These are phyloP conservation scores for Scartelaos histophorus DNA, from an alignment of 2,113 vertebrate species.

Conservation along the genomic window DNA sequence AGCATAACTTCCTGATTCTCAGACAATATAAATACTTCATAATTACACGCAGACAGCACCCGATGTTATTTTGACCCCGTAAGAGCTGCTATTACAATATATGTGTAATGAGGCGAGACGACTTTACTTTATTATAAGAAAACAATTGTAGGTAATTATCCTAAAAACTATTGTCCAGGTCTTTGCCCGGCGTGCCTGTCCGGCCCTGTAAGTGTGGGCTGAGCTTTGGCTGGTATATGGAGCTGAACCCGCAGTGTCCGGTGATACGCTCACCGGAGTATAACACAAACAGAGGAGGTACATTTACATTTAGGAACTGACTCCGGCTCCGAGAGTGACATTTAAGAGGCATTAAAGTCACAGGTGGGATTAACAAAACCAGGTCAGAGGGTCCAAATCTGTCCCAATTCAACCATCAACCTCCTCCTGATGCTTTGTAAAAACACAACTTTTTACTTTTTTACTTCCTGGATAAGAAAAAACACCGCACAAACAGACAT, in stretches of 20 bases:
- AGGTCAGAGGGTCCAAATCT: conserved; percentile 2
- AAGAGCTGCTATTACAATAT: too few relatives aligned
- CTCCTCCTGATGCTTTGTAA: too few relatives aligned
- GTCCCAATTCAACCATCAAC: too few relatives aligned
- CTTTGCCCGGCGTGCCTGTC: background rate
- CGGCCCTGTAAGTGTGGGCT: background rate
- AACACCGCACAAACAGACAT: too few relatives aligned
- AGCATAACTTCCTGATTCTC: too few relatives aligned
- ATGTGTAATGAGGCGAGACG: too few relatives aligned
- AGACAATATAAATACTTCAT: too few relatives aligned
- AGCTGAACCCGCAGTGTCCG: background rate
- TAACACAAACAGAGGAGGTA: background rate
- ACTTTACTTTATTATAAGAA: too few relatives aligned
- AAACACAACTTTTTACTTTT: too few relatives aligned
- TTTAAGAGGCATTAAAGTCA: conserved; percentile 19
- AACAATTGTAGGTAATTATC: background rate
- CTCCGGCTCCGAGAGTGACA: background rate
- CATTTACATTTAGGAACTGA: conserved; percentile 4
- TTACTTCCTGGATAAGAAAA: too few relatives aligned
- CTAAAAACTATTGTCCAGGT: background rate
- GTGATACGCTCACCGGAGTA: background rate
- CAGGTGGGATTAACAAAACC: background rate
- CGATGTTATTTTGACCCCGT: too few relatives aligned
- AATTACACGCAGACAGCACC: too few relatives aligned
- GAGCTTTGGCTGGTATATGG: background rate